Percentiles rank a stretch among this genome's conserved stretches.
Conservation (phyloP, 2,888 invertebrate genomes). For the Crocallis elinguaria region DNA sequence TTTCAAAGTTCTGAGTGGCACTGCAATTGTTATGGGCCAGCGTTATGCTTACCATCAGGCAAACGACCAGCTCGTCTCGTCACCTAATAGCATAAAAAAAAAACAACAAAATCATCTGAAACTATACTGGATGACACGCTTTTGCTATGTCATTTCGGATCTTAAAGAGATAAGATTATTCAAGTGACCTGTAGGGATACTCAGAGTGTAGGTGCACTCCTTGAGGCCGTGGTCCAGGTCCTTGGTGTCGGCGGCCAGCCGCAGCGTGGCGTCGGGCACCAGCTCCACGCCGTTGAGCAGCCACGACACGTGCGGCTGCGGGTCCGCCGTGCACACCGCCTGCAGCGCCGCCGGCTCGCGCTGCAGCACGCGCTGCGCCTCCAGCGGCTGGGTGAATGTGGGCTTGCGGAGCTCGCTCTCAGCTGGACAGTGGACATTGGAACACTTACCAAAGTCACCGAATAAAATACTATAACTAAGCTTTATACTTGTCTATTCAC, state of each 20-base stretch:
- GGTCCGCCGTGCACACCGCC: slow-evolving; percentile 94
- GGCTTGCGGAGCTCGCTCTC: slow-evolving; percentile 92
- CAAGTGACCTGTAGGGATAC: slow-evolving; percentile 87
- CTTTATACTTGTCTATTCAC: too few relatives aligned
- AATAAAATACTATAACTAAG: too few relatives aligned
- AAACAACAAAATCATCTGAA: too few relatives aligned
- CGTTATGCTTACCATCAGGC: too few relatives aligned
- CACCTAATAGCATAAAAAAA: too few relatives aligned
- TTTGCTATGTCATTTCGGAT: too few relatives aligned
- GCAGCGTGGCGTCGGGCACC: slow-evolving; percentile 86
- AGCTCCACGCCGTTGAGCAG: slow-evolving; percentile 89
- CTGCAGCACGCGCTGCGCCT: slow-evolving; percentile 89
- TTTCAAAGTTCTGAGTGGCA: too few relatives aligned
- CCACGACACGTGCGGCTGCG: slow-evolving; percentile 95
- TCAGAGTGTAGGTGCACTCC: slow-evolving; percentile 91
- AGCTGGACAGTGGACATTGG: too few relatives aligned
- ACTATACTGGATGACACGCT: too few relatives aligned
- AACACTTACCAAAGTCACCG: too few relatives aligned
- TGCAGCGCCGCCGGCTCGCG: slow-evolving; percentile 87
- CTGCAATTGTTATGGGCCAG: too few relatives aligned
- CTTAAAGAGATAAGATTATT: background rate
- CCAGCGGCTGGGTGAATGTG: slow-evolving; percentile 87
- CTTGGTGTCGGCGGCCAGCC: slow-evolving; percentile 86
- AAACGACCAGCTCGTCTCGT: too few relatives aligned
- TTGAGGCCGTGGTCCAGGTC: slow-evolving; percentile 90